phyloP scores from a whole-genome alignment of 92 coral and sea anemone genomes.

The Actinostola sp. region DNA sequence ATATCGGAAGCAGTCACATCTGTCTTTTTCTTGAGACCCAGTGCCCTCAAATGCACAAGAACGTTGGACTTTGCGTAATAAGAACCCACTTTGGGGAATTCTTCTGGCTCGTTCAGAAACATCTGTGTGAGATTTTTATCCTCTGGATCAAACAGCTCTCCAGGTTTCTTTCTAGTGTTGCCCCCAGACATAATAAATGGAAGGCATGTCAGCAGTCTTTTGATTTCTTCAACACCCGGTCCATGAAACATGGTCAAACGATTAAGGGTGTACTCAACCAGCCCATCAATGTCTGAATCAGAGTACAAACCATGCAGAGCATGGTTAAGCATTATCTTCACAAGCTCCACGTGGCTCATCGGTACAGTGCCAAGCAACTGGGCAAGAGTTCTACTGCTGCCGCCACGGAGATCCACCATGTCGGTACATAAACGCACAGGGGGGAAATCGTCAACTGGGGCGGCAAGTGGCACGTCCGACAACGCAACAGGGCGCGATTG shows the following conservation, averaged over 20 bases:
- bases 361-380: constrained; percentile 28
- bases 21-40: constrained; percentile 56
- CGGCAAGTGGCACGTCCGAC: constrained; percentile 27
- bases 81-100: constrained; percentile 44
- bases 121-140: constrained; percentile 6
- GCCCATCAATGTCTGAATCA: constrained; percentile 42
- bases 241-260: constrained; percentile 12
- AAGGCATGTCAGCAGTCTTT: constrained; percentile 16
- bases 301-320: constrained; percentile 40
- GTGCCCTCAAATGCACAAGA: constrained; percentile 29
- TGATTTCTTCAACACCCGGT: constrained; percentile 9
- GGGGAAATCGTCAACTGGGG: constrained; percentile 34
- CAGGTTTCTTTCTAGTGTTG: constrained; percentile 35
- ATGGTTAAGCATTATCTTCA: constrained; percentile 47
- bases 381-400: constrained; percentile 50
- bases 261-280: constrained; percentile 42
- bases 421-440: constrained; percentile 29
- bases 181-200: constrained; percentile 40
- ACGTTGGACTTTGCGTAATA: constrained; percentile 25
- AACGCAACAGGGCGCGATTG: constrained; percentile 48
- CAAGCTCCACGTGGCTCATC: constrained; percentile 29
- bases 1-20: constrained; percentile 38
- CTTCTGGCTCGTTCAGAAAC: constrained; percentile 47
- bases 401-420: constrained; percentile 45
- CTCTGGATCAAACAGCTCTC: constrained; percentile 63